These are phyloP conservation scores for Oxygymnocypris stewartii DNA, from an alignment of 2,113 vertebrate genomes.

Conservation along the genomic window DNA sequence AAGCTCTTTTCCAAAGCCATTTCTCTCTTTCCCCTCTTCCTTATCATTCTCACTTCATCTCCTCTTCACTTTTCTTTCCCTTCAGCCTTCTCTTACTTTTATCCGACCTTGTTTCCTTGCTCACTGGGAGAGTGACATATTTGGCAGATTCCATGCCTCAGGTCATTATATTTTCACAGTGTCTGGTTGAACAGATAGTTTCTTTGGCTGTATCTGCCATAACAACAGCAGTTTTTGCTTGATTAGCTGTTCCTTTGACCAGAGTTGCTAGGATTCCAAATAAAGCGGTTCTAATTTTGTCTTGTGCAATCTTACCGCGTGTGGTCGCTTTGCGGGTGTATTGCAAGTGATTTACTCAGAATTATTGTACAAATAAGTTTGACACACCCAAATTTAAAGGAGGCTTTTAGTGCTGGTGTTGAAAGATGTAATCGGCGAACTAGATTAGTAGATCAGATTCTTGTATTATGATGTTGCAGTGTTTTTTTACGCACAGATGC, in stretches of 20 bases:
- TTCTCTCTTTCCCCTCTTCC: constrained; percentile 24
- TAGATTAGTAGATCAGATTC: neutral
- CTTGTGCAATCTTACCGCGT: neutral
- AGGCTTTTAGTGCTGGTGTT: constrained; percentile 10
- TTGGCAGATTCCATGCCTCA: neutral
- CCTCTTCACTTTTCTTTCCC: neutral
- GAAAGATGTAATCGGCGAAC: neutral
- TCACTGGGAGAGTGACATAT: constrained; percentile 1
- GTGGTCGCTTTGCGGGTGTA: neutral
- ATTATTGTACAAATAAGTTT: neutral
- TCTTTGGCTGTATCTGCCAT: constrained; percentile 15
- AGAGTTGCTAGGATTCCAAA: neutral
- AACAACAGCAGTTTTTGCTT: constrained; percentile 10
- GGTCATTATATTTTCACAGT: constrained; percentile 9
- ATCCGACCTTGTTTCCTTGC: constrained; percentile 12
- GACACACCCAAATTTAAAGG: neutral
- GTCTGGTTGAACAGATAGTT: constrained; percentile 14
- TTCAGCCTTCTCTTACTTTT: neutral
- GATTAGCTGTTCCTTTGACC: neutral
- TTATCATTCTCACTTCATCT: constrained; percentile 46
- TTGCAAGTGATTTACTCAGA: neutral
- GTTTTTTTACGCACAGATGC: neutral
- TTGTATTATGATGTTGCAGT: neutral
- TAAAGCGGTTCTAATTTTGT: neutral
- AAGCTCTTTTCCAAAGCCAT: constrained; percentile 42